phyloP scores from a whole-genome alignment of 2,113 vertebrate genomes.

The Psittacula cyanocephala region DNA sequence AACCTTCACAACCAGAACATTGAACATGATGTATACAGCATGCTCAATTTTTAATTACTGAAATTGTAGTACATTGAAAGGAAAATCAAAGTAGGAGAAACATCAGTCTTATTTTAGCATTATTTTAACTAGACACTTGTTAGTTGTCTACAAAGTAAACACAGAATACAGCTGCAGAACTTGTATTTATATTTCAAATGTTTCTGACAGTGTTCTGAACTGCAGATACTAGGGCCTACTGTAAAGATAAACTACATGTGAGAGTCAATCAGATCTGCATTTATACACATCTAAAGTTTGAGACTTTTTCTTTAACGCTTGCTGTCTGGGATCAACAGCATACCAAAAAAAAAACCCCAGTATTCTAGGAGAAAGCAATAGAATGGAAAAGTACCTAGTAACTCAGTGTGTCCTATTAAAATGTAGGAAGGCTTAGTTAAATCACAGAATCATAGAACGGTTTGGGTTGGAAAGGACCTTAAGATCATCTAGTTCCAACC shows the following conservation, averaged over 20 bases:
- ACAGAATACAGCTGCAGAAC: neutral
- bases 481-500: neutral
- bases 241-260: neutral
- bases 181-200: neutral
- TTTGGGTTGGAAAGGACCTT: neutral
- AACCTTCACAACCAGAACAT: neutral
- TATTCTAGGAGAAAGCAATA: neutral
- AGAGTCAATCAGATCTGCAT: neutral
- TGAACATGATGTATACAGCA: neutral
- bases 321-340: neutral
- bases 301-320: neutral
- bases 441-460: neutral
- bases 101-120: neutral
- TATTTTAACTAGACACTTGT: neutral
- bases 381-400: neutral
- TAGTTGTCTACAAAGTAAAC: neutral
- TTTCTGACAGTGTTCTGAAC: neutral
- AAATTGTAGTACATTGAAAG: neutral
- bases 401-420: neutral
- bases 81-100: neutral
- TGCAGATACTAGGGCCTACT: neutral
- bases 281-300: neutral
- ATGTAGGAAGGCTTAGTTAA: neutral
- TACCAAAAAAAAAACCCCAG: rapidly evolving
- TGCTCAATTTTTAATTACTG: neutral